Percentiles rank a stretch among this genome's conserved stretches.
Conservation (phyloP, 2,888 invertebrate species). For the Drosophila monieri region DNA sequence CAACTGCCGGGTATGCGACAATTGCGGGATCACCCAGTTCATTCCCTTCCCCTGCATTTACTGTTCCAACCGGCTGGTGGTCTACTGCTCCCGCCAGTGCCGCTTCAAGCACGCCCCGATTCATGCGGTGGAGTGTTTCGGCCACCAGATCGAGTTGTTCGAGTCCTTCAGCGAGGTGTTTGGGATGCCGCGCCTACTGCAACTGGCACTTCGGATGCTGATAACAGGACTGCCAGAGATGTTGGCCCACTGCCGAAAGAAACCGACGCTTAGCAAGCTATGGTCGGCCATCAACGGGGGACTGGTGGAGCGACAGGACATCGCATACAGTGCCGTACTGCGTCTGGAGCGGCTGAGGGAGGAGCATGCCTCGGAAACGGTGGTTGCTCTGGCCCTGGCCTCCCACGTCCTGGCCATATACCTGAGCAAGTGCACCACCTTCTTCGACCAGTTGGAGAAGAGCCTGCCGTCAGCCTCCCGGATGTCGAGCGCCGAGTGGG, state of each 20-base stretch:
- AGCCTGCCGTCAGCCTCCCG: slow-evolving; percentile 64
- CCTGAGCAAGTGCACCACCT: slow-evolving; percentile 67
- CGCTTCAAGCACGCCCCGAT: slow-evolving; percentile 70
- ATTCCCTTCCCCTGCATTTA: slow-evolving; percentile 72
- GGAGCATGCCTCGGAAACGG: slow-evolving; percentile 46
- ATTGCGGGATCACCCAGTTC: slow-evolving; percentile 68
- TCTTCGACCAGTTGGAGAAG: slow-evolving; percentile 66
- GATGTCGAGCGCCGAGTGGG: slow-evolving; percentile 67
- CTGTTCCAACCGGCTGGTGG: slow-evolving; percentile 71
- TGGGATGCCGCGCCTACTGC: slow-evolving; percentile 64
- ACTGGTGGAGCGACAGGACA: slow-evolving; percentile 62
- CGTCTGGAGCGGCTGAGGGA: slow-evolving; percentile 61
- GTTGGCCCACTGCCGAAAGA: slow-evolving; percentile 68
- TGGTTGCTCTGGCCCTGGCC: slow-evolving; percentile 59
- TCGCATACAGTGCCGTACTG: slow-evolving; percentile 64
- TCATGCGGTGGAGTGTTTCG: slow-evolving; percentile 68
- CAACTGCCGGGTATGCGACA: slow-evolving; percentile 64
- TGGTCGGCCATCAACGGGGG: slow-evolving; percentile 69
- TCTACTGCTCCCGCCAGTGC: slow-evolving; percentile 71
- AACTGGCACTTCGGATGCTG: slow-evolving; percentile 68
- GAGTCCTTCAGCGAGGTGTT: slow-evolving; percentile 66
- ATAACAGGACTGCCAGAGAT: slow-evolving; percentile 69
- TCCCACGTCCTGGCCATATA: slow-evolving; percentile 69
- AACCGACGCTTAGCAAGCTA: slow-evolving; percentile 66
- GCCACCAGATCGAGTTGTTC: slow-evolving; percentile 70